These are phyloP conservation scores for Rhincodon typus DNA, from an alignment of 2,797 vertebrate species.

Conservation along the genomic window DNA sequence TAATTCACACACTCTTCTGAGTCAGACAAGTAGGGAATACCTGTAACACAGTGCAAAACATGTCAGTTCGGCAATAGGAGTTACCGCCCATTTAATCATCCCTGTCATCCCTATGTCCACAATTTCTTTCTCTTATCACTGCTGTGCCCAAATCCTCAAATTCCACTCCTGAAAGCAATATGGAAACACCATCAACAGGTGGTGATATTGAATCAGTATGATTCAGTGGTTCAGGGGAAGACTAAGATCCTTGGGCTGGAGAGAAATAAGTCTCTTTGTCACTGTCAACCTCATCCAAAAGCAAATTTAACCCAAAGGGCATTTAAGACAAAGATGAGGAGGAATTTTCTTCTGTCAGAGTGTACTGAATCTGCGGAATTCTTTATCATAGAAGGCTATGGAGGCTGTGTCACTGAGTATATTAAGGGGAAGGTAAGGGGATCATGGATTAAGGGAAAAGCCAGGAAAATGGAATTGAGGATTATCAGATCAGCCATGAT, in stretches of 20 bases:
- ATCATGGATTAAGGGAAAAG: too few relatives aligned
- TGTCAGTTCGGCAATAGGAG: background rate
- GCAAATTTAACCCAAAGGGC: background rate
- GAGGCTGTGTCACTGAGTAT: too few relatives aligned
- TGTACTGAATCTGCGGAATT: too few relatives aligned
- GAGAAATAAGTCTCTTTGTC: background rate
- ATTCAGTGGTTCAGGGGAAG: background rate
- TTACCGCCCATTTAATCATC: background rate
- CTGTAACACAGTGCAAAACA: too few relatives aligned
- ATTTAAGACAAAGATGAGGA: too few relatives aligned
- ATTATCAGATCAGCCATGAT: too few relatives aligned
- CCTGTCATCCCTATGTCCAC: background rate
- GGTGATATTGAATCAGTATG: background rate
- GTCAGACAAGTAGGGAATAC: background rate
- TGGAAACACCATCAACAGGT: background rate
- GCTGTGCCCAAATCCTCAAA: background rate
- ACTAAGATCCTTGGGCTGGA: background rate
- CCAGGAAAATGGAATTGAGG: too few relatives aligned
- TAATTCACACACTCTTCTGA: background rate
- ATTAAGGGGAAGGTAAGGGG: too few relatives aligned
- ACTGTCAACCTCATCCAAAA: background rate
- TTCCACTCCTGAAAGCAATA: background rate
- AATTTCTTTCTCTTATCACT: background rate
- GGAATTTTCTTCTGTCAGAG: too few relatives aligned
- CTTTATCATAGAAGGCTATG: too few relatives aligned